A percentile compares a stretch with the other conserved stretches of the same genome.
phyloP scores from a whole-genome alignment of 2,797 vertebrate genomes.

The Cygnus olor region DNA sequence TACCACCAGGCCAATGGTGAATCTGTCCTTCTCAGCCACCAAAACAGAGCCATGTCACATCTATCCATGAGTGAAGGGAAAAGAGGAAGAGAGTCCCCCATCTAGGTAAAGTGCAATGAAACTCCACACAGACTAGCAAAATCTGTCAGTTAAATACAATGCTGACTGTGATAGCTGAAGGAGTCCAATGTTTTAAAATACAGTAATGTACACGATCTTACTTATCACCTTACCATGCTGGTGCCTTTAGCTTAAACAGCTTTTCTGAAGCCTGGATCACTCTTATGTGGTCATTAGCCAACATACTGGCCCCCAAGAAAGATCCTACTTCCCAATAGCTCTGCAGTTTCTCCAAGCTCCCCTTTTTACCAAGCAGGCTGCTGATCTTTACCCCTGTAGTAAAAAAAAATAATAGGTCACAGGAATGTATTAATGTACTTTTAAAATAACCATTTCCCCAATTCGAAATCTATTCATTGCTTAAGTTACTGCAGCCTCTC shows the following conservation, averaged over 20 bases:
- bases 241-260: constrained; percentile 96
- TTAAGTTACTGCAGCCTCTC: neutral
- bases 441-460: neutral
- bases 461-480: neutral
- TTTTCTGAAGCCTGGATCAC: constrained; percentile 98
- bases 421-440: neutral
- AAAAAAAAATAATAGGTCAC: constrained; percentile 41
- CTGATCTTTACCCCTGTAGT: constrained; percentile 95
- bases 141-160: neutral
- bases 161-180: neutral
- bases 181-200: neutral
- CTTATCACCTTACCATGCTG: constrained; percentile 87
- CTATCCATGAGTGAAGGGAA: neutral
- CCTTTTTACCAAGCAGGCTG: constrained; percentile 96
- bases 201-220: neutral
- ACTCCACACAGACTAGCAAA: neutral
- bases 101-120: neutral
- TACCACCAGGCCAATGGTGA: neutral
- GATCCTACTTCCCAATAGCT: constrained; percentile 99
- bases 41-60: neutral
- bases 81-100: neutral
- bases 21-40: neutral
- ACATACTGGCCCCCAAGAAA: constrained; percentile 94
- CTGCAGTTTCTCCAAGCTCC: constrained; percentile 96
- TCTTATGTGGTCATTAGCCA: constrained; percentile 93